A percentile compares a stretch with the other conserved stretches of the same genome.
Evolutionary conservation across 2,888 invertebrate genomes (phyloP).

Genomic region (Acrobasis suavella): DNA sequence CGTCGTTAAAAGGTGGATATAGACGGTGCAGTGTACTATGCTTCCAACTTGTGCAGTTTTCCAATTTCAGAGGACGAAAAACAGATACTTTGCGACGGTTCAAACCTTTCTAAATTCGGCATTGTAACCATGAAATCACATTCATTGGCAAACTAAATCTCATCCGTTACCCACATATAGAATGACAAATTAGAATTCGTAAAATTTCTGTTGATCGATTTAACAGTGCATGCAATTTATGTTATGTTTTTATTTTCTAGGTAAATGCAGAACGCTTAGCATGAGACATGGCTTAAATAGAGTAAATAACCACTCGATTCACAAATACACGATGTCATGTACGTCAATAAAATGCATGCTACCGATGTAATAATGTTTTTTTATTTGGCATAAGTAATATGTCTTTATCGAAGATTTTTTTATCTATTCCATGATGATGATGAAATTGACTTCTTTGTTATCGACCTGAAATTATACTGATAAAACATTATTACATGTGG

Average conservation of each 20-base stretch:
- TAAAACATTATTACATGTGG: neutral
- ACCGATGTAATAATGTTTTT: neutral
- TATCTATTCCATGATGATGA: neutral
- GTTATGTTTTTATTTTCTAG: slow-evolving; percentile 61
- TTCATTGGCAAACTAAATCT: slow-evolving; percentile 26
- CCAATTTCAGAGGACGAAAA: slow-evolving; percentile 22
- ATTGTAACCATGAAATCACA: slow-evolving; percentile 10
- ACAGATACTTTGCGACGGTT: slow-evolving; percentile 19
- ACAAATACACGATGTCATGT: slow-evolving; percentile 71
- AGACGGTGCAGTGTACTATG: slow-evolving; percentile 30
- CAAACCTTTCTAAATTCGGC: slow-evolving; percentile 7
- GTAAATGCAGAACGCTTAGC: slow-evolving; percentile 67
- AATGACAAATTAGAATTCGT: slow-evolving; percentile 17
- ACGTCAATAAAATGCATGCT: slow-evolving; percentile 45
- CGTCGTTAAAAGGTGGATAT: slow-evolving; percentile 44
- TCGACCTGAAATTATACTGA: neutral
- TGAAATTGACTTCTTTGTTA: neutral
- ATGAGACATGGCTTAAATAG: slow-evolving; percentile 72
- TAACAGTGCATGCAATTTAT: slow-evolving; percentile 54
- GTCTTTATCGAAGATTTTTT: neutral
- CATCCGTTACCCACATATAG: slow-evolving; percentile 20
- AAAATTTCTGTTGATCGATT: slow-evolving; percentile 26
- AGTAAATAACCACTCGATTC: slow-evolving; percentile 63
- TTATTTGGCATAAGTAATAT: neutral
- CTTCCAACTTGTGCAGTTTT: slow-evolving; percentile 33